Base-by-base conservation (phyloP, 1,140 invertebrate genomes). In the Ceratina japonica region DNA sequence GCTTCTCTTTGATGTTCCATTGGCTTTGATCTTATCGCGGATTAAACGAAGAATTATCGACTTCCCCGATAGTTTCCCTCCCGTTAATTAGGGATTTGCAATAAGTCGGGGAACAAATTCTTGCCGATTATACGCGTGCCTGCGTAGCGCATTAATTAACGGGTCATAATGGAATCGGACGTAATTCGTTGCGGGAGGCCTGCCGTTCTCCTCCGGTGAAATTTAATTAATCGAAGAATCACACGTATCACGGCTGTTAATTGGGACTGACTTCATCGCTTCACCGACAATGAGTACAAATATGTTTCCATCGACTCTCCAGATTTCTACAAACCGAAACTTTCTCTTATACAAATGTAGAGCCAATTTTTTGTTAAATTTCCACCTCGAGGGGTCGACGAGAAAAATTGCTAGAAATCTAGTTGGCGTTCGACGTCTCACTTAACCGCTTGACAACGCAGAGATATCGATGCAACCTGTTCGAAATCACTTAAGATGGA, bases 141-240 rank as follows among this genome's bases (percentile, higher is more conserved):
- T 62, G 56, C 75, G 56, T 58, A 31, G 65, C 4, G 70, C 52
- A 77, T 78, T 86, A 86, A 86, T 86, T 86, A 85, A 85, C 77
- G 59, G 62, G n/a, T 51, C 13, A 83, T 74, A 78, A 86, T 72
- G n/a, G 66, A 22, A 71, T 64, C 72, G 59, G 44, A 22, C 52
- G 63, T 49, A 20, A 58, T 12, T 52, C 16, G 54, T 18, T 56
- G 54, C n/a, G n/a, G 54, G 13, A 58, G 20, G 15, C 27, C 20
- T 24, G 49, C 51, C 65, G 44, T 18, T 31, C 54, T 66, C 51
- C 54, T 15, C 58, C 70, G 62, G 20, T 12, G 79, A 44, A 83
- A 72, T 81, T 84, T 81, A 84, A 85, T 84, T 84, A 84, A 78
- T 84, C 71, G 66, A 79, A 85, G 52, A 58, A 44, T 59, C 74